Conservation (phyloP, 1,140 invertebrate species). For the Calephelis nemesis region DNA sequence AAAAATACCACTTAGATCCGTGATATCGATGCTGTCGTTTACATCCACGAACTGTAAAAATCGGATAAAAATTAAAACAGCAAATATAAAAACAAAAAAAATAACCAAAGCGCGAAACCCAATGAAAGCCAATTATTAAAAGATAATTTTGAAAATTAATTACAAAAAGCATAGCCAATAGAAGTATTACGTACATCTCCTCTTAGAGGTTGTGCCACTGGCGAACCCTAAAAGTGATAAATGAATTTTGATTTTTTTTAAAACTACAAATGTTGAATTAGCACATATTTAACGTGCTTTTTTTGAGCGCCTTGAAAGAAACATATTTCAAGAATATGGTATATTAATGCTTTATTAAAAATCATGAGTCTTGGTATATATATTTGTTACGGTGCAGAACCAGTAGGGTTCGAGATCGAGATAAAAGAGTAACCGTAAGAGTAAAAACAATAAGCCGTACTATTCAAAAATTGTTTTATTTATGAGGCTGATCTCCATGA, state of each 20-base stretch:
- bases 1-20: neutral
- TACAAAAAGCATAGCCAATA: conserved; percentile 13
- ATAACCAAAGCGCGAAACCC: conserved; percentile 6
- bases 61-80: neutral
- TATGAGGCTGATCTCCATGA: no score
- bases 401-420: no score
- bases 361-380: no score
- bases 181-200: neutral
- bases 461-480: no score
- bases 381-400: no score
- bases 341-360: no score
- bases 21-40: neutral
- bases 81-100: neutral
- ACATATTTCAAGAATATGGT: no score
- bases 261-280: neutral
- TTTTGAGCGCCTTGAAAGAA: no score
- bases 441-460: no score
- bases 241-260: conserved; percentile 1
- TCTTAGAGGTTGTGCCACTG: neutral
- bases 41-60: neutral
- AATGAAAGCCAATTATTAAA: conserved; percentile 3
- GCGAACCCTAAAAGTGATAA: conserved; percentile 3
- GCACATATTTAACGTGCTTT: no score
- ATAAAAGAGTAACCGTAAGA: no score
- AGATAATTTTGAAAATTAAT: conserved; percentile 16